Conservation (phyloP, 1,140 invertebrate species). For the Paralvinella palmiformis region DNA sequence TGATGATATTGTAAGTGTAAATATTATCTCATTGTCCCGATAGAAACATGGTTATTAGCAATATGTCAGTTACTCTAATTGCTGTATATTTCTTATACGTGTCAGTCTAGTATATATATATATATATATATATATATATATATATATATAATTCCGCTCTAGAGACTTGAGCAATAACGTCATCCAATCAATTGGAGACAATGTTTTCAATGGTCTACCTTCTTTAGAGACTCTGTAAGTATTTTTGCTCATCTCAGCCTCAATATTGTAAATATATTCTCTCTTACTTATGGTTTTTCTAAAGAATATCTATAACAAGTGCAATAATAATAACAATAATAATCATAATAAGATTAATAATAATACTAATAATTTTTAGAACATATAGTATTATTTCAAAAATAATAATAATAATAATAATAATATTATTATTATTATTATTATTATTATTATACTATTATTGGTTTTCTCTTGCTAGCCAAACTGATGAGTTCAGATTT, state of each 20-base stretch:
- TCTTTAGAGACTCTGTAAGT: slow-evolving; percentile 48
- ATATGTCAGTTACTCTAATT: neutral
- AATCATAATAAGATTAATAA: too few relatives aligned
- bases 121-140: neutral
- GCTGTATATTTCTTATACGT: neutral
- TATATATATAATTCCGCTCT: neutral
- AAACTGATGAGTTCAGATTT: slow-evolving; percentile 55
- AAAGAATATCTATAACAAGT: too few relatives aligned
- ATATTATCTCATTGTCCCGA: too few relatives aligned
- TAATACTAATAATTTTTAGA: too few relatives aligned
- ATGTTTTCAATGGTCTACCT: slow-evolving; percentile 43
- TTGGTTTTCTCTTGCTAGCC: too few relatives aligned
- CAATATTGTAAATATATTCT: too few relatives aligned
- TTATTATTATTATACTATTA: too few relatives aligned
- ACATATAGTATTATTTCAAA: neutral
- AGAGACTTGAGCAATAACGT: slow-evolving; percentile 48
- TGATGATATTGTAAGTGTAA: slow-evolving; percentile 34
- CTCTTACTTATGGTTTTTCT: too few relatives aligned
- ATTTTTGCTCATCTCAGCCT: too few relatives aligned
- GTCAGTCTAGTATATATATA: neutral
- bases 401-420: neutral
- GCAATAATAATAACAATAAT: too few relatives aligned
- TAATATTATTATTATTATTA: too few relatives aligned
- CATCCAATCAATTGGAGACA: slow-evolving; percentile 35
- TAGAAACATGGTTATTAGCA: neutral